Evolutionary conservation across 2,797 vertebrate species (phyloP).

Genomic region (Cyprinodon diabolis): DNA sequence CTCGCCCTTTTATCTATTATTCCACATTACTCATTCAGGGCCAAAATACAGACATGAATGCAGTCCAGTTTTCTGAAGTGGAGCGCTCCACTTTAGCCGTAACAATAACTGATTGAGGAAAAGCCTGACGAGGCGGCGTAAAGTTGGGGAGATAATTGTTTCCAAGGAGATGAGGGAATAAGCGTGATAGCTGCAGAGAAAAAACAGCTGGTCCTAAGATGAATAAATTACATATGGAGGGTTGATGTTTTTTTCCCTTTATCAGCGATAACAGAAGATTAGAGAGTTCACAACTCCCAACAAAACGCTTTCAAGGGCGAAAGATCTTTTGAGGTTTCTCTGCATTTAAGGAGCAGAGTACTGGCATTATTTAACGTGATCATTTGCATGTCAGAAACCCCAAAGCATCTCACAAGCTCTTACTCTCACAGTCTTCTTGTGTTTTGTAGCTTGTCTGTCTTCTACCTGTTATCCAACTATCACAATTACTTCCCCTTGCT

Average conservation of each 20-base stretch:
- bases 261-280: conserved; percentile 42
- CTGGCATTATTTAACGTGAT: conserved; percentile 34
- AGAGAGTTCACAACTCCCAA: conserved; percentile 16
- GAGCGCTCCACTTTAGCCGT: conserved; percentile 32
- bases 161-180: conserved; percentile 54
- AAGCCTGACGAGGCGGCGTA: conserved; percentile 54
- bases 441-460: conserved; percentile 28
- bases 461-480: conserved; percentile 46
- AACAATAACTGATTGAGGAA: conserved; percentile 50
- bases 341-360: conserved; percentile 19
- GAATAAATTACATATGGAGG: conserved; percentile 32
- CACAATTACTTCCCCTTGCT: conserved; percentile 55
- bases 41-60: conserved; percentile 16
- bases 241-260: conserved; percentile 30
- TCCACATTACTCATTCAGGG: conserved; percentile 11
- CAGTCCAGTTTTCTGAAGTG: conserved; percentile 32
- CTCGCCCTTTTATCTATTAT: conserved; percentile 8
- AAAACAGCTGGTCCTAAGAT: conserved; percentile 44
- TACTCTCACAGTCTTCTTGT: conserved; percentile 12
- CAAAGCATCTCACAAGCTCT: conserved; percentile 19
- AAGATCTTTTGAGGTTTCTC: conserved; percentile 21
- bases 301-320: conserved; percentile 23
- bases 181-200: conserved; percentile 38
- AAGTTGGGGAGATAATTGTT: conserved; percentile 63
- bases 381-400: conserved; percentile 33